A percentile compares a stretch with the other conserved stretches of the same genome.
phyloP scores from a whole-genome alignment of 2,113 vertebrate species.

The Erythrocercus mccallii region DNA sequence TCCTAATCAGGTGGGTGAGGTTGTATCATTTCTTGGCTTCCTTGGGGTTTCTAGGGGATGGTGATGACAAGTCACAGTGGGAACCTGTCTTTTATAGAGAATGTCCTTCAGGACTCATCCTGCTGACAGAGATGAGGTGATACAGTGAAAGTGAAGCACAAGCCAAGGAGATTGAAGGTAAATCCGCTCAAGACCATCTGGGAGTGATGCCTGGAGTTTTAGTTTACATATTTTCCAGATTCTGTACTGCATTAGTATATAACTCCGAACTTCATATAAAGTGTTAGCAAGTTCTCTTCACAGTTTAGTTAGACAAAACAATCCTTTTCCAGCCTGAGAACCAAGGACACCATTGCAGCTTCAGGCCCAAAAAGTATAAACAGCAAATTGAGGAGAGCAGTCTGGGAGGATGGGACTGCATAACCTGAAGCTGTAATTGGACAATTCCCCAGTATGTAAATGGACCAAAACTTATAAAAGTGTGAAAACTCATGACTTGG shows the following conservation, averaged over 20 bases:
- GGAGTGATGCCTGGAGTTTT: background rate
- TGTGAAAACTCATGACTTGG: background rate
- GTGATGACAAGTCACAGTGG: background rate
- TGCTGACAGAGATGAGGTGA: background rate
- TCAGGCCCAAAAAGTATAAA: background rate
- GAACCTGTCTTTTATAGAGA: background rate
- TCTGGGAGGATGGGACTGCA: background rate
- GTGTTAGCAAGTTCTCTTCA: background rate
- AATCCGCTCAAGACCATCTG: background rate
- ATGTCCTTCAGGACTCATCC: accelerated
- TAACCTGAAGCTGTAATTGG: background rate
- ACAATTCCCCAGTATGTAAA: background rate
- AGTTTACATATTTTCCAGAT: background rate
- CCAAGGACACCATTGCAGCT: background rate
- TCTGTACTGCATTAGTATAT: background rate
- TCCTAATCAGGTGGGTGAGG: background rate
- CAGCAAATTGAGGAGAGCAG: background rate
- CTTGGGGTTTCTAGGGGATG: background rate
- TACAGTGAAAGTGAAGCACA: background rate
- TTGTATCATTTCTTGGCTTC: background rate
- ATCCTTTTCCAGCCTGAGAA: background rate
- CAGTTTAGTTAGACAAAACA: background rate
- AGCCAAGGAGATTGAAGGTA: background rate
- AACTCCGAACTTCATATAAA: background rate
- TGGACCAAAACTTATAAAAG: background rate